Conservation (phyloP, 30 jellyfish, hydroid and myxozoan genomes). For the Pelagia noctiluca region DNA sequence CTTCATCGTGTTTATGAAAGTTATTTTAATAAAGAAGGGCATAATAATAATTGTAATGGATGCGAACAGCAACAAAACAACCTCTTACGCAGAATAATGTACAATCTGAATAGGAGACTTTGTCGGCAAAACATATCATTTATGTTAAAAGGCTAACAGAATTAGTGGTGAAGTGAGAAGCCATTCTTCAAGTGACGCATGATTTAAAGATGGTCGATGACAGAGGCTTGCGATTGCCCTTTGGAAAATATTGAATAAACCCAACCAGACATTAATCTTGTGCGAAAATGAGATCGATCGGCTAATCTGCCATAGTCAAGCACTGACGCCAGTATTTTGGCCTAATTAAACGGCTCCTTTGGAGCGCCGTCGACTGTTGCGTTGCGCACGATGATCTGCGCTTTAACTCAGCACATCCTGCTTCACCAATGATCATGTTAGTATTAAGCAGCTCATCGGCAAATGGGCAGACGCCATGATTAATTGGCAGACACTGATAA, state of each 20-base stretch:
- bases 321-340: conserved; percentile 40
- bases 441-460: conserved; percentile 35
- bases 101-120: conserved; percentile 23
- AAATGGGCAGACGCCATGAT: conserved; percentile 68
- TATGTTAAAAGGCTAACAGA: conserved; percentile 54
- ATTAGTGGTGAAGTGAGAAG: conserved; percentile 55
- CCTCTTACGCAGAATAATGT: conserved; percentile 1
- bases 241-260: conserved; percentile 28
- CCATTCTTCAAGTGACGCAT: conserved; percentile 44
- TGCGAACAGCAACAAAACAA: conserved; percentile 24
- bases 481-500: conserved; percentile 18
- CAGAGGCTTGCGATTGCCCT: conserved; percentile 53
- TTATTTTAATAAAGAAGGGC: not conserved
- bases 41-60: conserved; percentile 43
- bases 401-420: conserved; percentile 4
- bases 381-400: conserved; percentile 4
- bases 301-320: conserved; percentile 50
- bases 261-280: conserved; percentile 63
- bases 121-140: conserved; percentile 69
- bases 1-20: not conserved
- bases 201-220: conserved; percentile 46
- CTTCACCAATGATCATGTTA: conserved; percentile 28
- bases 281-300: conserved; percentile 58
- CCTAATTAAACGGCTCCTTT: conserved; percentile 57
- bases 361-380: conserved; percentile 11